Conservation (phyloP, 2,888 invertebrate genomes). For the Brachylomia viminalis region DNA sequence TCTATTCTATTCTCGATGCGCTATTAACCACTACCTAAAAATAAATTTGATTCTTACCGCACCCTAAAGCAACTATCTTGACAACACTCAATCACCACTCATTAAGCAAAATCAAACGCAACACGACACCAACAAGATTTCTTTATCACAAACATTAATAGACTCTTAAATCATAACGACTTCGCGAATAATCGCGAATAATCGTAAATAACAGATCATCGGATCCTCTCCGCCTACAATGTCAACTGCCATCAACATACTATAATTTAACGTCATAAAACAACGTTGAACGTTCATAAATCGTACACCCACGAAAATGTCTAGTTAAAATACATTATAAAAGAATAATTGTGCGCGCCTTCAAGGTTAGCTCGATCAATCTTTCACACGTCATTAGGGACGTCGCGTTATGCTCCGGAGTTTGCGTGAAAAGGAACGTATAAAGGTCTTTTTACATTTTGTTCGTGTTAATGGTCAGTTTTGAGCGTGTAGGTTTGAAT, state of each 20-base stretch:
- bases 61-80: conserved; percentile 4
- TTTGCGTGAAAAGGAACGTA: conserved; percentile 66
- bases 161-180: conserved; percentile 64
- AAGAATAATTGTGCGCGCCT: conserved; percentile 71
- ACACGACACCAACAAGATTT: conserved; percentile 50
- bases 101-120: conserved; percentile 49
- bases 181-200: conserved; percentile 65
- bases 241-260: conserved; percentile 68
- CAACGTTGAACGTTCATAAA: conserved; percentile 72
- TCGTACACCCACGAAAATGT: conserved; percentile 68
- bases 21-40: too few relatives aligned
- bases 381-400: conserved; percentile 75
- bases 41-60: too few relatives aligned
- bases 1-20: too few relatives aligned
- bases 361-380: conserved; percentile 74
- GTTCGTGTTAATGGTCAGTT: conserved; percentile 66
- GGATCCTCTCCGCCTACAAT: conserved; percentile 68
- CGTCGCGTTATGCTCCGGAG: conserved; percentile 77
- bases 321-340: conserved; percentile 73
- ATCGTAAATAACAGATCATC: conserved; percentile 65
- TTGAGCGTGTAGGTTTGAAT: conserved; percentile 51
- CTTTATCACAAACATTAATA: conserved; percentile 63
- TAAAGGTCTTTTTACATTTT: conserved; percentile 61
- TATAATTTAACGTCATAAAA: conserved; percentile 69
- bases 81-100: conserved; percentile 41